Evolutionary conservation across 2,888 invertebrate species (phyloP).

Genomic region (Cephalotes varians): DNA sequence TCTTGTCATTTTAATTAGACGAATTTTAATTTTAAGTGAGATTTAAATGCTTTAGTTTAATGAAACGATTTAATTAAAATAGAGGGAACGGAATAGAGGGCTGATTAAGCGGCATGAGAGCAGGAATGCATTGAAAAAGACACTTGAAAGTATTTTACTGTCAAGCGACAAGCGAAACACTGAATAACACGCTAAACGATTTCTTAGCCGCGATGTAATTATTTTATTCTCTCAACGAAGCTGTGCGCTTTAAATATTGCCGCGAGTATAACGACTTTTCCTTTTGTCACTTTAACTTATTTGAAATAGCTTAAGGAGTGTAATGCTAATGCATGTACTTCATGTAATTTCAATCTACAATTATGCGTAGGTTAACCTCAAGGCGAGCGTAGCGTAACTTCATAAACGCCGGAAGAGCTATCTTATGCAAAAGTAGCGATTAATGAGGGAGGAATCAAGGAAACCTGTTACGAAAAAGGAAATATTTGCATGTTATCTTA

Average conservation of each 20-base stretch:
- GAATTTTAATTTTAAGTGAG: slow-evolving; percentile 40
- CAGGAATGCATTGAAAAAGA: slow-evolving; percentile 26
- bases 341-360: slow-evolving; percentile 53
- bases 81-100: slow-evolving; percentile 3
- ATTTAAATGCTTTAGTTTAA: slow-evolving; percentile 28
- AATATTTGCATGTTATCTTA: background rate
- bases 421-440: slow-evolving; percentile 14
- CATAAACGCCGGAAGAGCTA: slow-evolving; percentile 19
- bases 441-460: background rate
- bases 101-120: slow-evolving; percentile 17
- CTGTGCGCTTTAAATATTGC: slow-evolving; percentile 9
- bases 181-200: slow-evolving; percentile 40
- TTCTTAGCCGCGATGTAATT: slow-evolving; percentile 21
- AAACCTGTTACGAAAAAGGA: background rate
- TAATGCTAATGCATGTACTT: slow-evolving; percentile 57
- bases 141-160: slow-evolving; percentile 26
- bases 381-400: background rate
- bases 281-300: slow-evolving; percentile 45
- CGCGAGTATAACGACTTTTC: slow-evolving; percentile 4
- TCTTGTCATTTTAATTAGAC: slow-evolving; percentile 4
- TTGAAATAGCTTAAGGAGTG: slow-evolving; percentile 56
- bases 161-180: slow-evolving; percentile 22
- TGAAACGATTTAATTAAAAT: slow-evolving; percentile 38
- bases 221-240: slow-evolving; percentile 26
- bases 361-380: slow-evolving; percentile 32